phyloP scores from a whole-genome alignment of 2,113 vertebrate genomes.

The Amia ocellicauda region DNA sequence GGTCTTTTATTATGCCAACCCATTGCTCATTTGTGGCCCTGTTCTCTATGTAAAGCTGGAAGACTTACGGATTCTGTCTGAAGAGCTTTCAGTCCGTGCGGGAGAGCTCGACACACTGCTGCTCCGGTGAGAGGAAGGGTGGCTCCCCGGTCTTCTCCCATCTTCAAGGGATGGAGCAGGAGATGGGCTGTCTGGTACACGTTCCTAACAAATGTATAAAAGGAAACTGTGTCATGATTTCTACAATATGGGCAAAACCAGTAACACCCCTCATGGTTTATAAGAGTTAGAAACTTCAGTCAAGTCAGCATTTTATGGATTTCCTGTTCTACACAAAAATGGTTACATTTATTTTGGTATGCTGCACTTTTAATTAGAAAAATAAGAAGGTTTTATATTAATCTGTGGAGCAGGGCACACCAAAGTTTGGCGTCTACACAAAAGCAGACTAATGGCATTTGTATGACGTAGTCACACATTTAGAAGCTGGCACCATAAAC shows the following conservation, averaged over 20 bases:
- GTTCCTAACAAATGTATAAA: constrained; percentile 68
- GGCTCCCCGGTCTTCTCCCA: constrained; percentile 90
- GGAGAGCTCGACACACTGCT: constrained; percentile 99
- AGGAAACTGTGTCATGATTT: background rate
- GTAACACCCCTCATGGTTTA: too few species aligned
- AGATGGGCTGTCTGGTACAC: constrained; percentile 93
- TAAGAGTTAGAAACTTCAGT: too few species aligned
- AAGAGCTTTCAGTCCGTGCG: constrained; percentile 94
- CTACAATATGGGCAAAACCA: too few species aligned
- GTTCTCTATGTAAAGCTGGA: background rate
- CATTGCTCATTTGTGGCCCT: too few species aligned
- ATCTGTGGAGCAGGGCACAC: too few species aligned
- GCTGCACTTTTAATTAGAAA: too few species aligned
- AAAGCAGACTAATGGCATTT: background rate
- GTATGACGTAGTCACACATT: background rate
- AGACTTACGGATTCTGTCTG: constrained; percentile 96
- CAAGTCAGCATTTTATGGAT: too few species aligned
- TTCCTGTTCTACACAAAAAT: too few species aligned
- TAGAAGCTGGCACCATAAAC: constrained; percentile 4
- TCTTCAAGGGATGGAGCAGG: constrained; percentile 95
- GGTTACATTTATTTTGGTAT: too few species aligned
- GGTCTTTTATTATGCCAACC: too few species aligned
- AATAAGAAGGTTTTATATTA: too few species aligned
- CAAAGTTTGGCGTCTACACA: background rate
- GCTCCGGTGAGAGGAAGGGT: constrained; percentile 96